phyloP scores from a whole-genome alignment of 2,888 invertebrate species.

The Drosophila mimica region DNA sequence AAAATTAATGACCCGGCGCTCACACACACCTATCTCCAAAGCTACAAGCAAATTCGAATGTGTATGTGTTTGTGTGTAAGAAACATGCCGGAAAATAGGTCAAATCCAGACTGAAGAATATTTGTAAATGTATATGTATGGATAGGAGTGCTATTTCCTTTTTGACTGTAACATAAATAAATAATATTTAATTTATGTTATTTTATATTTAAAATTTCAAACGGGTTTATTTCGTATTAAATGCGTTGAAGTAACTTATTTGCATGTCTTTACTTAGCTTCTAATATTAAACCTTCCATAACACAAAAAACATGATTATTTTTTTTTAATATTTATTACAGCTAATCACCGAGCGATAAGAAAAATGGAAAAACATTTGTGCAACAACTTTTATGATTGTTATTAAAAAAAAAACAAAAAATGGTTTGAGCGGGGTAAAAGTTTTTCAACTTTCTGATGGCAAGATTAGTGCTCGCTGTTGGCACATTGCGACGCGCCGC shows the following conservation, averaged over 20 bases:
- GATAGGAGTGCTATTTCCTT: neutral
- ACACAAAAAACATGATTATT: neutral
- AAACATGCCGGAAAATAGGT: constrained; percentile 54
- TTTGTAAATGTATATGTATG: neutral
- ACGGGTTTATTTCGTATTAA: neutral
- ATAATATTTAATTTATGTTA: neutral
- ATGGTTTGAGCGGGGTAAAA: constrained; percentile 44
- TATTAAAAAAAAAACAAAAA: constrained; percentile 49
- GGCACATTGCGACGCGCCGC: constrained; percentile 68
- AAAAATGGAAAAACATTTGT: constrained; percentile 57
- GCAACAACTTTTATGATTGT: constrained; percentile 67
- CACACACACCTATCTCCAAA: constrained; percentile 51
- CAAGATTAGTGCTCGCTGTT: constrained; percentile 71
- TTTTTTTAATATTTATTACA: constrained; percentile 1
- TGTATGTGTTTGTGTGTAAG: constrained; percentile 23
- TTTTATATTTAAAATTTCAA: neutral
- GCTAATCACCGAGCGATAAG: constrained; percentile 46
- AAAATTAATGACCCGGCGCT: constrained; percentile 81
- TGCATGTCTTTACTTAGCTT: neutral
- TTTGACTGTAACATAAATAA: neutral
- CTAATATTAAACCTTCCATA: neutral
- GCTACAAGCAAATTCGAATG: constrained; percentile 11
- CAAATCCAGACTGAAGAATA: constrained; percentile 31
- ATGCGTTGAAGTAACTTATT: neutral
- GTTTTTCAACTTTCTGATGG: constrained; percentile 76